Percentiles rank a stretch among this genome's conserved stretches.
Evolutionary conservation across 2,888 invertebrate genomes (phyloP).

Genomic region (Himalopsyche kuldschensis): DNA sequence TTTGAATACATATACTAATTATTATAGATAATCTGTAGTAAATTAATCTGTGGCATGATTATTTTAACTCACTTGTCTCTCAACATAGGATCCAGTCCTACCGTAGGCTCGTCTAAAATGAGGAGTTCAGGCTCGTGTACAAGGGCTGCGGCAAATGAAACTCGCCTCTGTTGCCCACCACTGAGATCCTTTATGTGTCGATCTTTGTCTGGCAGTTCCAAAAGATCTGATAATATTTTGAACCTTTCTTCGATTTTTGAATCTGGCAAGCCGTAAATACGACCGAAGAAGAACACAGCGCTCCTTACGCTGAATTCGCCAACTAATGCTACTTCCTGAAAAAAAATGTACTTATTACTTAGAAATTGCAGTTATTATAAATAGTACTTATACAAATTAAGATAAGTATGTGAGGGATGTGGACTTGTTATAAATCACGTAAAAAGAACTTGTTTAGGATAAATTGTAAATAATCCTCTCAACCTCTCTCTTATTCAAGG

Average conservation of each 20-base stretch:
- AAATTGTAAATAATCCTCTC: too few relatives aligned
- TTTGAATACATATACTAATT: too few relatives aligned
- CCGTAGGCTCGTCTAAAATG: conserved; percentile 91
- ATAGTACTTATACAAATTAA: too few relatives aligned
- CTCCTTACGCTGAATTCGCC: conserved; percentile 81
- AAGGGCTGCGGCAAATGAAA: conserved; percentile 86
- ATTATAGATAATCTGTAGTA: background rate
- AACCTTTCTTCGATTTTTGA: conserved; percentile 67
- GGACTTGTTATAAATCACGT: too few relatives aligned
- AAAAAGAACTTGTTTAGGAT: too few relatives aligned
- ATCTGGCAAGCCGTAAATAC: conserved; percentile 76
- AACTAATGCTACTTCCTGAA: conserved; percentile 76
- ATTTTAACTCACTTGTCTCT: conserved; percentile 67
- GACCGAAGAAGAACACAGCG: conserved; percentile 84
- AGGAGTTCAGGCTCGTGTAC: conserved; percentile 86
- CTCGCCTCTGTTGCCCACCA: conserved; percentile 88
- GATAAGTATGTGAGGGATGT: too few relatives aligned
- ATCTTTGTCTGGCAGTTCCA: conserved; percentile 74
- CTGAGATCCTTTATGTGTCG: conserved; percentile 72
- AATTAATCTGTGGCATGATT: background rate
- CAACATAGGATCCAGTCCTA: conserved; percentile 89
- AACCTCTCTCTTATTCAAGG: too few relatives aligned
- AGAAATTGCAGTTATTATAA: too few relatives aligned
- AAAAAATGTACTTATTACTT: background rate
- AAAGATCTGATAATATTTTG: conserved; percentile 67